Evolutionary conservation across 2,888 invertebrate genomes (phyloP).

Genomic region (Mycalesis mineus): DNA sequence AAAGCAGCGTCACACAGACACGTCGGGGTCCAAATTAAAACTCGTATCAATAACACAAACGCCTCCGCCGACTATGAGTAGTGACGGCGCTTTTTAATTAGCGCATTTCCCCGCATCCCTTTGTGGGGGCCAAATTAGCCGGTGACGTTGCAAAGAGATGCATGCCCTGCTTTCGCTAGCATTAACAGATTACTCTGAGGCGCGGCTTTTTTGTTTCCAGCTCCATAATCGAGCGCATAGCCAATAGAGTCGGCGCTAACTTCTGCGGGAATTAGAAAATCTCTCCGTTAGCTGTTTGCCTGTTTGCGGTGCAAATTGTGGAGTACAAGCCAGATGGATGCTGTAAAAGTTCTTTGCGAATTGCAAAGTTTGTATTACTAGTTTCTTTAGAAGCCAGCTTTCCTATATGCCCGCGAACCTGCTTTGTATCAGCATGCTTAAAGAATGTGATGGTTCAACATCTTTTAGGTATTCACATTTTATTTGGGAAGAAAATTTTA

Average conservation of each 20-base stretch:
- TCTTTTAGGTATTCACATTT: no score
- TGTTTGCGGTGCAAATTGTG: not conserved
- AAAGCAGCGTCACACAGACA: conserved; percentile 18
- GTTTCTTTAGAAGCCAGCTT: no score
- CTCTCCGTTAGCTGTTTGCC: not conserved
- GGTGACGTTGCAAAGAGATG: conserved; percentile 47
- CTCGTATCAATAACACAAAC: conserved; percentile 29
- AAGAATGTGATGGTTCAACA: no score
- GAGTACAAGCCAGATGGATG: no score
- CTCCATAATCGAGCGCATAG: conserved; percentile 12
- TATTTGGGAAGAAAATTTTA: no score
- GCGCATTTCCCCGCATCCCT: conserved; percentile 50
- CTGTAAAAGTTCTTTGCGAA: no score
- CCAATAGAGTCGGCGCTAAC: conserved; percentile 5
- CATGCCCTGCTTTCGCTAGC: conserved; percentile 40
- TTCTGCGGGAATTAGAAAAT: conserved; percentile 11
- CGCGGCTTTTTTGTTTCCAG: conserved; percentile 17
- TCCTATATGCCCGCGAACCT: no score
- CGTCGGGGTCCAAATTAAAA: conserved; percentile 28
- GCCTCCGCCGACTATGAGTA: conserved; percentile 33
- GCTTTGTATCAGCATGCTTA: no score
- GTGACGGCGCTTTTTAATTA: conserved; percentile 75
- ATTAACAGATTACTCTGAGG: conserved; percentile 52
- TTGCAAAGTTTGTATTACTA: no score
- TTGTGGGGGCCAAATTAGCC: conserved; percentile 71